phyloP scores from a whole-genome alignment of 2,113 vertebrate genomes.

The Myrmecobius fasciatus region DNA sequence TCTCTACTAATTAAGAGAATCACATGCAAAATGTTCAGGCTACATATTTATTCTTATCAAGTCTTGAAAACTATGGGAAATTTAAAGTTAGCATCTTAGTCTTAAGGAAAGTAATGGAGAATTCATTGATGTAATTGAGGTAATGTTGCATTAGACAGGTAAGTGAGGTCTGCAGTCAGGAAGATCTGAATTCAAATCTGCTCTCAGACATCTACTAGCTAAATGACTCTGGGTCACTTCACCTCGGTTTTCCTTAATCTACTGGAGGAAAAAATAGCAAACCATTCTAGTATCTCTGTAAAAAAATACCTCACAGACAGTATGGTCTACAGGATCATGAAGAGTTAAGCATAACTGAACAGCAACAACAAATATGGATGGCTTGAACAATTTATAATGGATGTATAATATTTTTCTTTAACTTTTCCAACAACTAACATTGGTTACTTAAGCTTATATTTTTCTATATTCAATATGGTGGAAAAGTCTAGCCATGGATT shows the following conservation, averaged over 20 bases:
- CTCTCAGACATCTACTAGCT: no score
- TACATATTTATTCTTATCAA: conserved; percentile 15
- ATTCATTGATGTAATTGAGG: conserved; percentile 13
- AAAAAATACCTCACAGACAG: no score
- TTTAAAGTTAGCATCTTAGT: conserved; percentile 11
- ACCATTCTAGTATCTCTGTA: no score
- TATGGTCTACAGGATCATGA: no score
- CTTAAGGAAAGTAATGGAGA: conserved; percentile 14
- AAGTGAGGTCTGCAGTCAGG: no score
- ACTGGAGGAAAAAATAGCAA: no score
- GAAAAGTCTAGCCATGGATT: no score
- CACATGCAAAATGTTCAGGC: background rate
- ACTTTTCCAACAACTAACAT: background rate
- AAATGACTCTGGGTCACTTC: no score
- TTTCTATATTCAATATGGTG: background rate
- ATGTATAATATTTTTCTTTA: conserved; percentile 30
- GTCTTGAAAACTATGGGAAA: conserved; percentile 38
- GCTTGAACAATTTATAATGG: background rate
- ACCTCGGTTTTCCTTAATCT: no score
- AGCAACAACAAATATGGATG: conserved; percentile 20
- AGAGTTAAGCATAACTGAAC: no score
- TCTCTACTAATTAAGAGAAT: background rate
- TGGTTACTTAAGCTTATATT: conserved; percentile 8
- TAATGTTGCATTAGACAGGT: no score
- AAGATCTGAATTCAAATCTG: no score